phyloP scores from a whole-genome alignment of 2,797 vertebrate genomes.

The Xiphophorus birchmanni region DNA sequence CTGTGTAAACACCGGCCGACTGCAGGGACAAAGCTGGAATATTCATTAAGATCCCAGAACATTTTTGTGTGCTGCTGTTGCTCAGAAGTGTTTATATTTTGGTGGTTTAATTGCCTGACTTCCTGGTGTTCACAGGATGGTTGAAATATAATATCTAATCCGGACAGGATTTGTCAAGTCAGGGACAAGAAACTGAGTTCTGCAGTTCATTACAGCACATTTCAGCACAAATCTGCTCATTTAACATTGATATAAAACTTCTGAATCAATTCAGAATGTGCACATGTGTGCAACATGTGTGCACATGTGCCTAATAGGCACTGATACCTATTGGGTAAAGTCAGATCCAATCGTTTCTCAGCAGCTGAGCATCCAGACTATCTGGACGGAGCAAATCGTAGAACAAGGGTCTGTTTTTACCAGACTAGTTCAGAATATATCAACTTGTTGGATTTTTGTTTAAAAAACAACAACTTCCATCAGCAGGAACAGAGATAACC shows the following conservation, averaged over 20 bases:
- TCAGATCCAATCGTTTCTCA: too few species aligned
- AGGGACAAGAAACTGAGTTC: not conserved
- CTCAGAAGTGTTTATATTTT: not conserved
- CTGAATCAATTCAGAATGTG: not conserved
- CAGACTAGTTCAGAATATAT: not conserved
- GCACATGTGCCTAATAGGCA: not conserved
- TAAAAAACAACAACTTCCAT: not conserved
- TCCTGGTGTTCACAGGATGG: not conserved
- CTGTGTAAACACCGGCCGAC: slow-evolving; percentile 15
- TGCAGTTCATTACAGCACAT: not conserved
- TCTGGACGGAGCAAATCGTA: too few species aligned
- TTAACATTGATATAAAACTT: not conserved
- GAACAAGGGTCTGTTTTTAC: too few species aligned
- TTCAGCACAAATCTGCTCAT: not conserved
- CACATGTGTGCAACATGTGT: not conserved
- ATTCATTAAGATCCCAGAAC: slow-evolving; percentile 14
- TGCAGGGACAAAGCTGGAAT: slow-evolving; percentile 22
- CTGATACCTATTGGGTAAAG: too few species aligned
- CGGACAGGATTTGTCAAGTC: not conserved
- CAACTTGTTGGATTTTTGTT: not conserved
- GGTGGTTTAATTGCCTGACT: not conserved
- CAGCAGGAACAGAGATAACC: not conserved
- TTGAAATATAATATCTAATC: not conserved
- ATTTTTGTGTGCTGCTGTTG: not conserved
- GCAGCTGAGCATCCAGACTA: too few species aligned